Percentiles rank a stretch among this genome's conserved stretches.
These are phyloP conservation scores for Leptinotarsa tumamoca DNA, from an alignment of 2,888 invertebrate genomes.

Conservation along the genomic window DNA sequence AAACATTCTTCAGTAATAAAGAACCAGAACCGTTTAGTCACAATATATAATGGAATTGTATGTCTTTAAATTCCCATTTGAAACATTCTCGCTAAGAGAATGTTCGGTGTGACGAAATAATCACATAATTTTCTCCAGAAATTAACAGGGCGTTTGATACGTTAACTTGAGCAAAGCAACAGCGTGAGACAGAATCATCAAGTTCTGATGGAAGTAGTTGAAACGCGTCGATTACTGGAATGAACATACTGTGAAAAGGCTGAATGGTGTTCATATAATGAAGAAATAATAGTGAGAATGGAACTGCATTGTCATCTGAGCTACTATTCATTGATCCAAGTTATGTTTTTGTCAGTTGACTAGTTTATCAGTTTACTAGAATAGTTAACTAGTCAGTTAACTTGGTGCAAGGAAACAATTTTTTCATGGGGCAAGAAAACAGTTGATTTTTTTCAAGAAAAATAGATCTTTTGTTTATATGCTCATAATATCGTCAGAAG, in stretches of 20 bases:
- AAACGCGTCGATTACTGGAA: constrained; percentile 22
- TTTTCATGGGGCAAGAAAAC: no score
- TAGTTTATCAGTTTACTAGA: no score
- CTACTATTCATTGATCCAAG: neutral
- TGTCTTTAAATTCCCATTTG: neutral
- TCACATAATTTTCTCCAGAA: constrained; percentile 28
- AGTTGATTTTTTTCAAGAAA: no score
- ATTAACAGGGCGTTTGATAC: constrained; percentile 29
- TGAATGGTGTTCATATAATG: neutral
- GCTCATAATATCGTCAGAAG: no score
- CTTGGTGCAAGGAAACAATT: no score
- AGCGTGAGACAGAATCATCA: constrained; percentile 12
- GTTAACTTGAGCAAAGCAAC: constrained; percentile 8
- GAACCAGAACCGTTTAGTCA: neutral
- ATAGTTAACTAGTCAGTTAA: no score
- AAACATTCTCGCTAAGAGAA: constrained; percentile 8
- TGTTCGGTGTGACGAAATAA: constrained; percentile 33
- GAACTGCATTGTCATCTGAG: neutral
- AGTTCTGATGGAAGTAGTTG: constrained; percentile 1
- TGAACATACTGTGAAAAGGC: neutral
- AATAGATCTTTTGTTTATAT: no score
- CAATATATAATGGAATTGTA: neutral
- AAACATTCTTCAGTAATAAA: no score
- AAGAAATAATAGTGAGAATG: neutral
- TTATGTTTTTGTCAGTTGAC: neutral